Evolutionary conservation across 2,888 invertebrate species (phyloP).

Genomic region (Hymenopus coronatus): DNA sequence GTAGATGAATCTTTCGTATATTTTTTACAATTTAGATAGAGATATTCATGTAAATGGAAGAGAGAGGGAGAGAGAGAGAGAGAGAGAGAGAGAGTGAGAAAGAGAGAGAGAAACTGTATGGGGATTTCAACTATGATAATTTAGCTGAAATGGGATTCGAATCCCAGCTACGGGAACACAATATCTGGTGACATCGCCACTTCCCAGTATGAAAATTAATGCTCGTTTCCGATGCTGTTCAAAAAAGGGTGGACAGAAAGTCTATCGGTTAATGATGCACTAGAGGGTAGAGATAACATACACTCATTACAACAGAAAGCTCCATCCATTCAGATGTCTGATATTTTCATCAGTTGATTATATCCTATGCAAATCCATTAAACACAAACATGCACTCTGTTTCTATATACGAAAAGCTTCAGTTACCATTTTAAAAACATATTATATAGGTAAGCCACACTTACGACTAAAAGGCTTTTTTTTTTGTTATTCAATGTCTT

Average conservation of each 20-base stretch:
- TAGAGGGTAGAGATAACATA: background rate
- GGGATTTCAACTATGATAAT: background rate
- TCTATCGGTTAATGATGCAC: background rate
- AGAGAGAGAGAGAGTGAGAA: too few species aligned
- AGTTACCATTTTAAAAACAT: background rate
- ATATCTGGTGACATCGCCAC: background rate
- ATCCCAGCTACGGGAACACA: too few species aligned
- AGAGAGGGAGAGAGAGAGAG: too few species aligned
- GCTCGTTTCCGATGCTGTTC: background rate
- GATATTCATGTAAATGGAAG: too few species aligned
- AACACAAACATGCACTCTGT: background rate
- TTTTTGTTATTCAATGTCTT: background rate
- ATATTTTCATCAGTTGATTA: background rate
- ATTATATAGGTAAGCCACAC: background rate
- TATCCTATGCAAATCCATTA: background rate
- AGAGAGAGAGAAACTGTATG: too few species aligned
- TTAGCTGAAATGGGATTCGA: background rate
- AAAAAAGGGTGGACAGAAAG: background rate
- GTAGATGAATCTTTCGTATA: too few species aligned
- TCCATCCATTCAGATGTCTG: background rate
- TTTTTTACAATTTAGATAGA: too few species aligned
- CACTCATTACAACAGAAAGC: background rate
- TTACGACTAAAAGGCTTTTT: background rate
- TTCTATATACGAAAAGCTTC: background rate
- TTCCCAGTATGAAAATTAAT: background rate